These are phyloP conservation scores for Whitmania pigra DNA, from an alignment of 1,140 invertebrate genomes.

Conservation along the genomic window DNA sequence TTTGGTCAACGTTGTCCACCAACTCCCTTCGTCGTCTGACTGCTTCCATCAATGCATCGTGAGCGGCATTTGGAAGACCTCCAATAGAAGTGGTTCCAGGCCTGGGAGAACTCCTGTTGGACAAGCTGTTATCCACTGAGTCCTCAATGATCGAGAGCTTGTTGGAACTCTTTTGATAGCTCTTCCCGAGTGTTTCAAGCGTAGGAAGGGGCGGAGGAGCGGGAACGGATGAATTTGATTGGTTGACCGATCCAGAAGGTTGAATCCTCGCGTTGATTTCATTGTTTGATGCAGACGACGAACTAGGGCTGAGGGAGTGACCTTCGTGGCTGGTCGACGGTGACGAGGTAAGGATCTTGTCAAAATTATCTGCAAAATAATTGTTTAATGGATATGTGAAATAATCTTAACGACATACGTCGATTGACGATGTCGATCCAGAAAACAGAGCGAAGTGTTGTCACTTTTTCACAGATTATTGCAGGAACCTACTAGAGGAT, in stretches of 20 bases:
- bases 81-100: not conserved
- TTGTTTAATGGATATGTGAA: not conserved
- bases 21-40: not conserved
- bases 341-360: not conserved
- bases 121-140: not conserved
- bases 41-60: conserved; percentile 8
- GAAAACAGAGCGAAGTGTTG: no score
- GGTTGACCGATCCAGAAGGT: not conserved
- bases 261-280: not conserved
- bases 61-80: not conserved
- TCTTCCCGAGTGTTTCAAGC: not conserved
- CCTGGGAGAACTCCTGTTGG: not conserved
- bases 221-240: not conserved
- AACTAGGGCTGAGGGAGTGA: not conserved
- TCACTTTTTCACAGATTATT: no score
- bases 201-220: not conserved
- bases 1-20: not conserved
- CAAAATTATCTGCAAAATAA: not conserved
- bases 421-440: not conserved
- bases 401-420: not conserved
- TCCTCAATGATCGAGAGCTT: not conserved
- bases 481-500: no score
- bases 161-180: not conserved
- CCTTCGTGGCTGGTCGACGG: not conserved
- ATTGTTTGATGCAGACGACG: not conserved